Percentiles rank a stretch among this genome's conserved stretches.
phyloP scores from a whole-genome alignment of 2,797 vertebrate genomes.

The Xiphorhynchus erythropygius region DNA sequence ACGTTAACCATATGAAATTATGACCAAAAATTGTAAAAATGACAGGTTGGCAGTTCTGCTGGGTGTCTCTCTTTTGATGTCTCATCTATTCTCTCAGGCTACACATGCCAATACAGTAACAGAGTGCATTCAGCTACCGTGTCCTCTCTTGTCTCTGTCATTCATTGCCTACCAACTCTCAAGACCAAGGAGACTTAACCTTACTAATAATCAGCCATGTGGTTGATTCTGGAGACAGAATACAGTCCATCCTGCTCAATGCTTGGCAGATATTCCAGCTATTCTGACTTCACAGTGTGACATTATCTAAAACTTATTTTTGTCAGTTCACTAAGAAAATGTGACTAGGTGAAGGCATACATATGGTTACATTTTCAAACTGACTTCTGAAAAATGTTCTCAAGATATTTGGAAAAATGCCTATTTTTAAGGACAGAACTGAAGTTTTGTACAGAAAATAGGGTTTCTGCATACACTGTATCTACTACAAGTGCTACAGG shows the following conservation, averaged over 20 bases:
- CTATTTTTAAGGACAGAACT: conserved; percentile 9
- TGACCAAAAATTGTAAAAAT: background rate
- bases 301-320: conserved; percentile 40
- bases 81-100: background rate
- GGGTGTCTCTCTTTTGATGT: background rate
- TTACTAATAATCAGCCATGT: background rate
- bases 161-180: background rate
- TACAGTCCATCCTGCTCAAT: background rate
- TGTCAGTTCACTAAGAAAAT: conserved; percentile 38
- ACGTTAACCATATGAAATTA: background rate
- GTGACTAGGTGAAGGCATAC: conserved; percentile 18
- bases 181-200: background rate
- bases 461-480: background rate
- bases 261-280: background rate
- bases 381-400: conserved; percentile 29
- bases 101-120: background rate
- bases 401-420: conserved; percentile 25
- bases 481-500: background rate
- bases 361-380: conserved; percentile 39
- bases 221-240: conserved; percentile 8
- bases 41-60: background rate
- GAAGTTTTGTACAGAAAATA: conserved; percentile 12
- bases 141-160: background rate
- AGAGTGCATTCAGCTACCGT: background rate
- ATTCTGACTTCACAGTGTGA: background rate